Evolutionary conservation across 2,797 vertebrate species (phyloP).

Genomic region (Pempheris klunzingeri): DNA sequence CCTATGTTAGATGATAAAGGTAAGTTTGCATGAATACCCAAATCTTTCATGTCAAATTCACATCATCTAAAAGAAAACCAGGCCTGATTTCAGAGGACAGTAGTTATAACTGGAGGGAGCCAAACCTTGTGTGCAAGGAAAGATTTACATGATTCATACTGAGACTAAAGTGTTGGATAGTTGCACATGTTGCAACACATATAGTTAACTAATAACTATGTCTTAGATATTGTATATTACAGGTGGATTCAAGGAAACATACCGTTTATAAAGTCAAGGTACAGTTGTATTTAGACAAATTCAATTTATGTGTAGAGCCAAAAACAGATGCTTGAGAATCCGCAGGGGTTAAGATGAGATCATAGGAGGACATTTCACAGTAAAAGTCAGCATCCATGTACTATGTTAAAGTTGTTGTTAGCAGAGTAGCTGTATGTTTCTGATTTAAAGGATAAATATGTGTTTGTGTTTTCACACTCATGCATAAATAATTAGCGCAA

Average conservation of each 20-base stretch:
- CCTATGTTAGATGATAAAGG: neutral
- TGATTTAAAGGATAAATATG: neutral
- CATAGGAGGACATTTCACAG: neutral
- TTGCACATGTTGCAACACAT: too few relatives aligned
- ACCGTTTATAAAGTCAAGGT: neutral
- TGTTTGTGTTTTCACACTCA: neutral
- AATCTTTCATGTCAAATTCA: neutral
- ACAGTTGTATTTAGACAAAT: neutral
- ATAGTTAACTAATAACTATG: neutral
- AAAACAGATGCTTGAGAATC: neutral
- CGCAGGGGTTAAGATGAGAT: neutral
- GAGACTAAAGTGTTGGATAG: neutral
- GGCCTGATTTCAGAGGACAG: neutral
- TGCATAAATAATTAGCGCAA: slow-evolving; percentile 13
- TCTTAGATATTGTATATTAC: neutral
- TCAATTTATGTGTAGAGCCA: neutral
- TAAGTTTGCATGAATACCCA: neutral
- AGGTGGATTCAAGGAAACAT: neutral
- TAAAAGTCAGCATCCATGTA: neutral
- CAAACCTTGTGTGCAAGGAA: too few relatives aligned
- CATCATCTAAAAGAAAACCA: neutral
- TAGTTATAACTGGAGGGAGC: neutral
- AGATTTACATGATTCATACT: neutral
- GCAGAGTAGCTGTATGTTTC: too few relatives aligned
- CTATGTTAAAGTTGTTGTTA: neutral